Evolutionary conservation across 2,113 vertebrate species (phyloP).

Genomic region (Sphaerodactylus townsendi): DNA sequence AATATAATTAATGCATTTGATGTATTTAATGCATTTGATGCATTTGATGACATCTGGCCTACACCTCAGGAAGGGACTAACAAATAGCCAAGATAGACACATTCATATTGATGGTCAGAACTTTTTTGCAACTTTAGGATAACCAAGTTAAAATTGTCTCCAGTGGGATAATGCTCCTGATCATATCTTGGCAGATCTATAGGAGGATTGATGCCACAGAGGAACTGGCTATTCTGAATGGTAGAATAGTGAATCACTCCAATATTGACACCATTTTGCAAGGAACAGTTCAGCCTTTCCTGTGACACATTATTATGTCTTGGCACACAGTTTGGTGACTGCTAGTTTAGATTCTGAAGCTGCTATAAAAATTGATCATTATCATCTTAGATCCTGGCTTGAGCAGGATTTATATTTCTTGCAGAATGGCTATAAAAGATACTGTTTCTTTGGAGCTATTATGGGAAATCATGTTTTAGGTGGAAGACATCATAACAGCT

Average conservation of each 20-base stretch:
- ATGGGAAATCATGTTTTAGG: no score
- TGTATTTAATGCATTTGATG: no score
- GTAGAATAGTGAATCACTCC: not conserved
- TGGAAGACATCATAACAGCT: not conserved
- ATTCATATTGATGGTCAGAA: no score
- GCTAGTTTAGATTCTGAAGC: not conserved
- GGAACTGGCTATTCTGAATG: not conserved
- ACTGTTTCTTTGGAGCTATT: not conserved
- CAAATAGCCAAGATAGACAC: no score
- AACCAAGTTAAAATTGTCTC: no score
- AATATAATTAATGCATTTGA: no score
- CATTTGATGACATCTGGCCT: no score
- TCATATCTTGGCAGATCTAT: not conserved
- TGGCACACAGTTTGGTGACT: not conserved
- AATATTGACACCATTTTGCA: not conserved
- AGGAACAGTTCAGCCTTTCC: not conserved
- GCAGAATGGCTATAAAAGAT: not conserved
- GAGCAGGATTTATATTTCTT: not conserved
- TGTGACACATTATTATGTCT: not conserved
- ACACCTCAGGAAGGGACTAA: no score
- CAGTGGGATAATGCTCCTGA: no score
- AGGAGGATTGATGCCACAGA: no score
- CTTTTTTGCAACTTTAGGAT: no score
- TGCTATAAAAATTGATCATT: not conserved
- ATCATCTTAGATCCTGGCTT: not conserved